A percentile compares a stretch with the other conserved stretches of the same genome.
phyloP scores from a whole-genome alignment of 1,140 invertebrate species.

The Drosophila nebulosa region DNA sequence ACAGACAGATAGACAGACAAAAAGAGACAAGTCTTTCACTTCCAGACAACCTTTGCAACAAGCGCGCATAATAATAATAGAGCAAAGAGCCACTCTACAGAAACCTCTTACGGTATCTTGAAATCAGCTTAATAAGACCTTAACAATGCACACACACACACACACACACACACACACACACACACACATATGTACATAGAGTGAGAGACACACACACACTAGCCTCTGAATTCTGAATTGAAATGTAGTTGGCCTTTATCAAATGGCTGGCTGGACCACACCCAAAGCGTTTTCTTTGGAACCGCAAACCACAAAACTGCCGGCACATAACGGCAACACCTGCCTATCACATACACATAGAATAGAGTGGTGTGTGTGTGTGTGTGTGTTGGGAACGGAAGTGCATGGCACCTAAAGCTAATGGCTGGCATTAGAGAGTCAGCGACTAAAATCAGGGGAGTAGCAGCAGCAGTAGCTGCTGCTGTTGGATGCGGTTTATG shows the following conservation, averaged over 20 bases:
- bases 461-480: conserved; percentile 25
- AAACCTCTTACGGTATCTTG: conserved; percentile 10
- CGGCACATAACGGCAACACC: conserved; percentile 40
- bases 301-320: conserved; percentile 27
- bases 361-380: conserved; percentile 6
- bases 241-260: conserved; percentile 39
- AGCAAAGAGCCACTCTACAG: background rate
- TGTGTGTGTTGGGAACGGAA: conserved; percentile 35
- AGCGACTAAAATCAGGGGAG: background rate
- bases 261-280: conserved; percentile 30
- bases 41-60: background rate
- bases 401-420: conserved; percentile 30
- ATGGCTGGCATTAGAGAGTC: conserved; percentile 17
- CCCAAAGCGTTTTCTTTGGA: conserved; percentile 20
- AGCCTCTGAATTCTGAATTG: conserved; percentile 18
- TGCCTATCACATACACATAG: conserved; percentile 30
- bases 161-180: background rate
- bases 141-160: conserved; percentile 5
- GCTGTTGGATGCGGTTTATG: conserved; percentile 34
- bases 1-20: too few species aligned
- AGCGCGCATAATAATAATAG: conserved; percentile 2
- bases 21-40: conserved; percentile 1
- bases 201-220: background rate
- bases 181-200: background rate
- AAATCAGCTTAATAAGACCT: conserved; percentile 46